Percentiles rank a stretch among this genome's conserved stretches.
phyloP scores from a whole-genome alignment of 2,888 invertebrate genomes.

The Crocallis elinguaria region DNA sequence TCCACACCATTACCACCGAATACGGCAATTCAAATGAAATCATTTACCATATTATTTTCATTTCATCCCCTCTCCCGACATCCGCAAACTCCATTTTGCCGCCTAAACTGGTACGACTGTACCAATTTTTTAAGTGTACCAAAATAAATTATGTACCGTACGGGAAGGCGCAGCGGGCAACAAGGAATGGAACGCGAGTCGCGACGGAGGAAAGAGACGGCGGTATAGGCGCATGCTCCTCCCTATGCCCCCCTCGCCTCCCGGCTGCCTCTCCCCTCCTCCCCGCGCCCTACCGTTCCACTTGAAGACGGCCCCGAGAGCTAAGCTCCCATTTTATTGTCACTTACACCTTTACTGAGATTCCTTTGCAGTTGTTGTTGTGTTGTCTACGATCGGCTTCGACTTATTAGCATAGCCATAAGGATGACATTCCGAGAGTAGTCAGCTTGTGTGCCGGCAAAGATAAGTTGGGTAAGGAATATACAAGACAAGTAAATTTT shows the following conservation, averaged over 20 bases:
- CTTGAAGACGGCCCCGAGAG: conserved; percentile 81
- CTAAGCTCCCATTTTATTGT: conserved; percentile 83
- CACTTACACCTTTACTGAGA: conserved; percentile 79
- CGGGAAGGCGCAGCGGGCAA: conserved; percentile 72
- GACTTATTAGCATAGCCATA: conserved; percentile 42
- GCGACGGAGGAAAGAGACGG: conserved; percentile 66
- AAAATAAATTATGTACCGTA: conserved; percentile 83
- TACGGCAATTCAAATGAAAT: conserved; percentile 80
- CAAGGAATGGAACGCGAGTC: conserved; percentile 76
- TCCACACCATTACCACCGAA: conserved; percentile 72
- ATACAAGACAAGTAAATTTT: conserved; percentile 74
- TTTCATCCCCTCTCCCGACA: conserved; percentile 55
- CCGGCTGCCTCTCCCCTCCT: conserved; percentile 14
- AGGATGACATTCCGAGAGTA: conserved; percentile 42
- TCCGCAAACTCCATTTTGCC: conserved; percentile 75
- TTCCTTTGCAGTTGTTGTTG: conserved; percentile 64
- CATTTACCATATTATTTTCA: conserved; percentile 82
- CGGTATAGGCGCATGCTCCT: conserved; percentile 50
- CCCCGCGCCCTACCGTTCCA: conserved; percentile 59
- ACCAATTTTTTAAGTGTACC: conserved; percentile 83
- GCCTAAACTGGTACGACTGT: conserved; percentile 69
- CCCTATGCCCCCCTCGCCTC: conserved; percentile 43
- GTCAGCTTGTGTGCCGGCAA: conserved; percentile 28
- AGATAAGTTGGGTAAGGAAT: conserved; percentile 46
- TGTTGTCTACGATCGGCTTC: conserved; percentile 44